Base-by-base conservation (phyloP, 2,888 invertebrate genomes). In the Fissipunctia ypsillon region DNA sequence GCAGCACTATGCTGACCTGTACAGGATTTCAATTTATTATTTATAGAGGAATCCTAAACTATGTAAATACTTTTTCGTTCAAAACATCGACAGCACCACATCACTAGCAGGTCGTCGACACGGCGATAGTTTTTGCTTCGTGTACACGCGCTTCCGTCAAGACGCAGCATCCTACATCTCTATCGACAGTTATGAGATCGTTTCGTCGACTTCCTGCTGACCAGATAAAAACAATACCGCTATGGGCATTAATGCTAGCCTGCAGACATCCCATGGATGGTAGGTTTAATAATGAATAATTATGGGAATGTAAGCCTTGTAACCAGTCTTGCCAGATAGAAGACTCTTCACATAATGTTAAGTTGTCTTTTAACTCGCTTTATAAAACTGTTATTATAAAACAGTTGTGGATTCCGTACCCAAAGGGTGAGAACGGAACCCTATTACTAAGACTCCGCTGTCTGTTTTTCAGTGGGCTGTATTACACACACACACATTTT, bases 121-220 rank as follows among this genome's bases (percentile, higher is more conserved):
- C 85, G 86, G 83, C 89, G 85, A 78, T 85, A 91, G 89, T 92
- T 93, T 93, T 93, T 92, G 89, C 91, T 83, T 67, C 76, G 69
- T 76, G 77, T 86, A 84, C 79, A 88, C 85, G 86, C 85, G 88
- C 88, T 92, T 94, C 92, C 93, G 92, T 88, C 89, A 83, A 92
- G 91, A 92, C 91, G 89, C 93, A 90, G 88, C 91, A 88, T 91
- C 91, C 89, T 88, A 81, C 81, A 79, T 84, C 84, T 86, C 76
- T 78, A 80, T 81, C 78, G 69, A 78, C 80, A 79, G 84, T 84
- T 81, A 84, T 83, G 61, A 71, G 81, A 84, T 82, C 76, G 69
- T 72, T 73, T 38, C 56, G 61, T 68, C 52, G 70, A 63, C 81
- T 84, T 84, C 82, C 82, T 82, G 72, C 56, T 64, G 76, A 43